Conservation (phyloP, 1,140 invertebrate species). For the Drosophila seguyi region DNA sequence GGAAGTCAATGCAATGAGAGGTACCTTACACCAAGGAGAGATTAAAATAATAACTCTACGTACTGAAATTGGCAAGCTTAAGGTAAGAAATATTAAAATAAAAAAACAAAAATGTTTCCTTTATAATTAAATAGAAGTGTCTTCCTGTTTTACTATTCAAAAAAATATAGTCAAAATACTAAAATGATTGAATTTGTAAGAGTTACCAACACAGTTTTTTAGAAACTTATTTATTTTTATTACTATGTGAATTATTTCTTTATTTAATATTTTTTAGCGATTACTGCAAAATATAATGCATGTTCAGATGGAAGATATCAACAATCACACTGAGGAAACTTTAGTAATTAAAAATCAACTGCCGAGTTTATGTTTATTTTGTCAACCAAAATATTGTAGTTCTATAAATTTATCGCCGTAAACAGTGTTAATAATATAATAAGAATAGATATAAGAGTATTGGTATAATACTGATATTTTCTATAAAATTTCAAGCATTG, state of each 20-base stretch:
- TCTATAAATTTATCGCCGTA: neutral
- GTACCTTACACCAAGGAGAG: slow-evolving; percentile 31
- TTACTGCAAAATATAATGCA: slow-evolving; percentile 30
- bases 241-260: neutral
- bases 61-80: slow-evolving; percentile 53
- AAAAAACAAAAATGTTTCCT: neutral
- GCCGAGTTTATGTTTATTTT: slow-evolving; percentile 22
- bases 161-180: too few species aligned
- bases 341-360: neutral
- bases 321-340: neutral
- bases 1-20: slow-evolving; percentile 36
- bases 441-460: too few species aligned
- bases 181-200: too few species aligned
- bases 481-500: too few species aligned
- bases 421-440: too few species aligned
- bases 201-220: too few species aligned
- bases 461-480: too few species aligned
- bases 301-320: slow-evolving; percentile 5
- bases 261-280: slow-evolving; percentile 4
- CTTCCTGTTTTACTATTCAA: too few species aligned
- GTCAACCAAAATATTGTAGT: neutral
- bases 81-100: slow-evolving; percentile 20
- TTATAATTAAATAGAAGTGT: neutral
- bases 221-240: too few species aligned
- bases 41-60: slow-evolving; percentile 58